Conservation (phyloP, 2,113 vertebrate genomes). For the Peromyscus maniculatus region DNA sequence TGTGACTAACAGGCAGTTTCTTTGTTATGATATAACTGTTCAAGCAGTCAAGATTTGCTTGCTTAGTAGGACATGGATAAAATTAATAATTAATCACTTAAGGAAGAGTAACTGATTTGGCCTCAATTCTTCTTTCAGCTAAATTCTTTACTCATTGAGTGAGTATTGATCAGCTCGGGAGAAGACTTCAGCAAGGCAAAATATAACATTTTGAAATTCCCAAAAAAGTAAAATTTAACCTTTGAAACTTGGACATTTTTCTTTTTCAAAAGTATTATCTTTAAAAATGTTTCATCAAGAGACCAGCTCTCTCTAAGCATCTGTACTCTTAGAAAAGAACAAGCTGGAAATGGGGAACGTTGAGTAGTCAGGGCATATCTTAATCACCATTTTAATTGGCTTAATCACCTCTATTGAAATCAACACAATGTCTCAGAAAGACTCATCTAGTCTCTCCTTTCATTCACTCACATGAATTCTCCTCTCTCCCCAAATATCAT, state of each 20-base stretch:
- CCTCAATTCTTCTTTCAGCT: background rate
- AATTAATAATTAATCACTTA: constrained; percentile 23
- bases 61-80: background rate
- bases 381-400: background rate
- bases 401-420: background rate
- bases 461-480: background rate
- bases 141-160: background rate
- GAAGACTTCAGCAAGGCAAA: background rate
- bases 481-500: background rate
- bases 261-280: background rate
- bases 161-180: background rate
- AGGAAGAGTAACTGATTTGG: background rate
- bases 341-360: background rate
- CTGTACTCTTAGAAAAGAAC: background rate
- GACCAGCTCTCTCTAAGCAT: background rate
- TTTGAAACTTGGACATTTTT: constrained; percentile 38
- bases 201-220: background rate
- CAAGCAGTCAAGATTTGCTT: background rate
- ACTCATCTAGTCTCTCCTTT: background rate
- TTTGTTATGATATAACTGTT: background rate
- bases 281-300: background rate
- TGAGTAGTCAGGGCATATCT: background rate
- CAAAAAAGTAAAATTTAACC: background rate
- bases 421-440: background rate
- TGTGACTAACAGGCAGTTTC: background rate